These are phyloP conservation scores for Geopemphigus sp. DNA, from an alignment of 1,140 invertebrate species.

Conservation along the genomic window DNA sequence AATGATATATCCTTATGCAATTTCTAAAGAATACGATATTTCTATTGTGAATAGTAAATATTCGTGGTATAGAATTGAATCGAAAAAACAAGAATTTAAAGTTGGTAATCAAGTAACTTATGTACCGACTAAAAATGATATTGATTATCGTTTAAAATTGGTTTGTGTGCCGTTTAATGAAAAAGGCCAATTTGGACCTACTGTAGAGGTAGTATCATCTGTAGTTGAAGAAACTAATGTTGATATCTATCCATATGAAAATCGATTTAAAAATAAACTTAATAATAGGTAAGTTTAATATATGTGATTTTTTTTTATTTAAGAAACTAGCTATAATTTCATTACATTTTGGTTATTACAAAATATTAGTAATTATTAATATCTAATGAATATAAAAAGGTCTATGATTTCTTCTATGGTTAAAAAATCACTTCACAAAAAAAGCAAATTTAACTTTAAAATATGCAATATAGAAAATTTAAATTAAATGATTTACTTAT, in stretches of 20 bases:
- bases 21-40: not conserved
- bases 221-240: not conserved
- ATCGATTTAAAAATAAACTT: not conserved
- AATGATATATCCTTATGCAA: constrained; percentile 29
- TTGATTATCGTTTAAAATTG: constrained; percentile 24
- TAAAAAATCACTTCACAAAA: too few relatives aligned
- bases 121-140: constrained; percentile 3
- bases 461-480: too few relatives aligned
- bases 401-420: too few relatives aligned
- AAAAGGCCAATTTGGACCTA: constrained; percentile 1
- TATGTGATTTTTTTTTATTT: too few relatives aligned
- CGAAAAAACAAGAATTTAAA: not conserved
- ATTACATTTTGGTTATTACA: too few relatives aligned
- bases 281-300: constrained; percentile 34
- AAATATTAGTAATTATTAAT: too few relatives aligned
- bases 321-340: too few relatives aligned
- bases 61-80: constrained; percentile 20
- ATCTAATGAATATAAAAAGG: too few relatives aligned
- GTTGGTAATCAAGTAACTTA: not conserved
- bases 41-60: not conserved
- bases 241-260: constrained; percentile 15
- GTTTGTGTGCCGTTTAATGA: constrained; percentile 23
- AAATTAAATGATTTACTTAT: too few relatives aligned
- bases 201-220: constrained; percentile 2
- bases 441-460: too few relatives aligned